A percentile compares a stretch with the other conserved stretches of the same genome.
Evolutionary conservation across 1,140 invertebrate species (phyloP).

Genomic region (Pseudoatta argentina): DNA sequence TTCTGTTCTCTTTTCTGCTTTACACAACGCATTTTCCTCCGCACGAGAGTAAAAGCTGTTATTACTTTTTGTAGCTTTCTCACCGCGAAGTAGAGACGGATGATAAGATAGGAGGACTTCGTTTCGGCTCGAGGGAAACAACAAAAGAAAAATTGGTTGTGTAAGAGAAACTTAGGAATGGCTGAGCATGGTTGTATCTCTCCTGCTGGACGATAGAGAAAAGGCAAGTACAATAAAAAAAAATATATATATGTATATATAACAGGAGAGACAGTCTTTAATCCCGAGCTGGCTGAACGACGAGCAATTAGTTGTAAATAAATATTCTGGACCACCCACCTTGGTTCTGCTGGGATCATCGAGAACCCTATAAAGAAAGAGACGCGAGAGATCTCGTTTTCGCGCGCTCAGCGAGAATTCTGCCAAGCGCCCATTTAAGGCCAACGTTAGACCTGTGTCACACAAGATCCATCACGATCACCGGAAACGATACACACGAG

Average conservation of each 20-base stretch:
- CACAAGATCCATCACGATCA: slow-evolving; percentile 55
- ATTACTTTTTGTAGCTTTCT: slow-evolving; percentile 42
- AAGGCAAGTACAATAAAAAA: slow-evolving; percentile 26
- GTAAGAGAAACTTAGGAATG: slow-evolving; percentile 45
- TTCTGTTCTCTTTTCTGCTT: not conserved
- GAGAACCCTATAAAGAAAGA: slow-evolving; percentile 71
- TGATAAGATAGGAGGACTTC: slow-evolving; percentile 41
- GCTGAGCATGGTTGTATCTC: slow-evolving; percentile 35
- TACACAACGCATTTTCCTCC: slow-evolving; percentile 16
- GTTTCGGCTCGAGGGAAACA: slow-evolving; percentile 41
- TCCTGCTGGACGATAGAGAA: slow-evolving; percentile 38
- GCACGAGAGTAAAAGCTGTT: slow-evolving; percentile 24
- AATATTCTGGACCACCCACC: slow-evolving; percentile 81
- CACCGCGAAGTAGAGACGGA: slow-evolving; percentile 28
- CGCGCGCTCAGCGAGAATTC: slow-evolving; percentile 44
- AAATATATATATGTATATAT: slow-evolving; percentile 23
- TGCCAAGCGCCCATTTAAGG: slow-evolving; percentile 75
- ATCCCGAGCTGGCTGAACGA: slow-evolving; percentile 72
- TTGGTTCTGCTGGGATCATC: slow-evolving; percentile 79
- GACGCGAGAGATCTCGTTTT: slow-evolving; percentile 49
- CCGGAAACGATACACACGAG: slow-evolving; percentile 46
- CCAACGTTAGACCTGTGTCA: slow-evolving; percentile 75
- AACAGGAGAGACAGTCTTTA: slow-evolving; percentile 66
- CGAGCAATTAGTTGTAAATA: slow-evolving; percentile 80
- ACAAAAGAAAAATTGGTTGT: slow-evolving; percentile 52